These are phyloP conservation scores for Dufourea novaeangliae DNA, from an alignment of 1,140 invertebrate genomes.

Conservation along the genomic window DNA sequence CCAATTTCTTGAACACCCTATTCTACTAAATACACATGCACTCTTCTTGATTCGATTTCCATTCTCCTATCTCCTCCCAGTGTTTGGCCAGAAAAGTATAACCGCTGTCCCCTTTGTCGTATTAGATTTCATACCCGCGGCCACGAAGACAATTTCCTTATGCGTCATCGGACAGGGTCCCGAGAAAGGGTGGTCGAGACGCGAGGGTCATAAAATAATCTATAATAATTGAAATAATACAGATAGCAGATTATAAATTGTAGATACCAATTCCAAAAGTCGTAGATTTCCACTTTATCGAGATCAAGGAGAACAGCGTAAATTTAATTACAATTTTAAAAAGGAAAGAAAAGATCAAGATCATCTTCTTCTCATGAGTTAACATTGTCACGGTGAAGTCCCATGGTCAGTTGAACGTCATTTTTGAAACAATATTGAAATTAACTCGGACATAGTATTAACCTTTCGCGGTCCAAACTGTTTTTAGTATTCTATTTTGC, in stretches of 20 bases:
- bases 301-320: not conserved
- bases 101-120: constrained; percentile 18
- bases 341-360: not conserved
- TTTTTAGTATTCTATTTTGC: too few species aligned
- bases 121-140: constrained; percentile 32
- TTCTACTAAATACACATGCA: constrained; percentile 28
- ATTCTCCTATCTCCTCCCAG: not conserved
- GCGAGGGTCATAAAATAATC: not conserved
- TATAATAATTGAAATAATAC: too few species aligned
- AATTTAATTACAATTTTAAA: constrained; percentile 46
- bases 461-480: too few species aligned
- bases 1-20: constrained; percentile 21
- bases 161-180: not conserved
- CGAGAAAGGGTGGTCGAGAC: not conserved
- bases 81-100: constrained; percentile 41
- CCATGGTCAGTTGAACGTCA: too few species aligned
- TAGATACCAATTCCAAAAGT: not conserved
- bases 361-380: constrained; percentile 23
- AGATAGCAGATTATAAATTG: not conserved
- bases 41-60: constrained; percentile 35
- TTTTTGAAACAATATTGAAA: too few species aligned
- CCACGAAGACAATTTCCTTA: constrained; percentile 33
- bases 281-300: not conserved
- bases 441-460: too few species aligned
- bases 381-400: constrained; percentile 19